phyloP scores from a whole-genome alignment of 2,888 invertebrate species.

The Athripsodes cinereus region DNA sequence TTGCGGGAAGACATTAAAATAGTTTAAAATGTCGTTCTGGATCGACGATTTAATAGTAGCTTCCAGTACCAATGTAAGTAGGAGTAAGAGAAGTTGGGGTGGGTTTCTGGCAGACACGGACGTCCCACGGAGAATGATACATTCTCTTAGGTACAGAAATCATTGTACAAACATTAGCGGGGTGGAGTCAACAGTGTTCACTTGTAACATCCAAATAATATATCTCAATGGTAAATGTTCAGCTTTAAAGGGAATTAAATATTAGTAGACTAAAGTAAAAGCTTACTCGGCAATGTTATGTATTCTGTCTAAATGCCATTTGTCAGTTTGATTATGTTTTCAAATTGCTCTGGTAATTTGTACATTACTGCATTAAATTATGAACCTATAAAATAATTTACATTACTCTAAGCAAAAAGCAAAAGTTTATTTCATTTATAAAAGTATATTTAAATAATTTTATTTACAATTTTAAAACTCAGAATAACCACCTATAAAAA shows the following conservation, averaged over 20 bases:
- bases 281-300: not conserved
- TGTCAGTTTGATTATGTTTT: not conserved
- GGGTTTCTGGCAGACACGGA: not conserved
- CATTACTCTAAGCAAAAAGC: too few relatives aligned
- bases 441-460: too few relatives aligned
- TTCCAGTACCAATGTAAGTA: not conserved
- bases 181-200: not conserved
- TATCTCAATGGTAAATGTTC: not conserved
- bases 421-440: too few relatives aligned
- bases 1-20: conserved; percentile 2
- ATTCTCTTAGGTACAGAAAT: not conserved
- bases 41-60: not conserved
- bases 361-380: too few relatives aligned
- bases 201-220: not conserved
- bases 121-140: not conserved
- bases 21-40: conserved; percentile 1
- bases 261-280: not conserved
- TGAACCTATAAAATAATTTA: too few relatives aligned
- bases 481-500: too few relatives aligned
- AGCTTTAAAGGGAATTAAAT: conserved; percentile 1
- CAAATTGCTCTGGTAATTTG: not conserved
- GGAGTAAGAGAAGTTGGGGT: not conserved
- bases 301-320: not conserved
- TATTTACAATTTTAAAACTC: too few relatives aligned
- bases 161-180: not conserved